Conservation (phyloP, 2,888 invertebrate genomes). For the Drosophila multiciliata region DNA sequence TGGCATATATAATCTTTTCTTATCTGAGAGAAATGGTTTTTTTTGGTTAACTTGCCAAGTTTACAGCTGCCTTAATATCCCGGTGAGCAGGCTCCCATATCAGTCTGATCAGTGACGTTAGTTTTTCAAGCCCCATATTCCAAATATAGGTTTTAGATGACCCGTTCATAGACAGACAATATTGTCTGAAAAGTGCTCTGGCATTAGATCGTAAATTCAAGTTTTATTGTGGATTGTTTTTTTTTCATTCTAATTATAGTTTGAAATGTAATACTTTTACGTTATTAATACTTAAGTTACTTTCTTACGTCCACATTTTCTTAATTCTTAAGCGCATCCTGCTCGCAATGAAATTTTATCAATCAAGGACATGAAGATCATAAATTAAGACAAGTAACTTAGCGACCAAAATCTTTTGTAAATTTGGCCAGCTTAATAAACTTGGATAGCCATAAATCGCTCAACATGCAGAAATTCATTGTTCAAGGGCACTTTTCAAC, state of each 20-base stretch:
- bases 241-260: not conserved
- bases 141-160: not conserved
- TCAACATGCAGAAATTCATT: conserved; percentile 67
- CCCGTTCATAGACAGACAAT: no score
- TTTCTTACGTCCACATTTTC: not conserved
- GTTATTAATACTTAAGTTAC: not conserved
- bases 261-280: not conserved
- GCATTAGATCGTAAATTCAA: not conserved
- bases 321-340: not conserved
- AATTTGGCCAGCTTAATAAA: conserved; percentile 53
- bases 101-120: not conserved
- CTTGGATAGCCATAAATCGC: conserved; percentile 71
- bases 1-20: not conserved
- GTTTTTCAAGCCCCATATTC: not conserved
- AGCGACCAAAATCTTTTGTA: conserved; percentile 26
- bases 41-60: not conserved
- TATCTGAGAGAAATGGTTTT: not conserved
- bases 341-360: not conserved
- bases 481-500: conserved; percentile 50
- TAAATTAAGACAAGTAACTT: conserved; percentile 30
- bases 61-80: not conserved
- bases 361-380: conserved; percentile 7
- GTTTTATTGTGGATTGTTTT: not conserved
- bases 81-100: not conserved
- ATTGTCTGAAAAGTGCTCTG: no score